Percentiles rank a stretch among this genome's conserved stretches.
Conservation (phyloP, 1,140 invertebrate genomes). For the Solenopsis invicta region DNA sequence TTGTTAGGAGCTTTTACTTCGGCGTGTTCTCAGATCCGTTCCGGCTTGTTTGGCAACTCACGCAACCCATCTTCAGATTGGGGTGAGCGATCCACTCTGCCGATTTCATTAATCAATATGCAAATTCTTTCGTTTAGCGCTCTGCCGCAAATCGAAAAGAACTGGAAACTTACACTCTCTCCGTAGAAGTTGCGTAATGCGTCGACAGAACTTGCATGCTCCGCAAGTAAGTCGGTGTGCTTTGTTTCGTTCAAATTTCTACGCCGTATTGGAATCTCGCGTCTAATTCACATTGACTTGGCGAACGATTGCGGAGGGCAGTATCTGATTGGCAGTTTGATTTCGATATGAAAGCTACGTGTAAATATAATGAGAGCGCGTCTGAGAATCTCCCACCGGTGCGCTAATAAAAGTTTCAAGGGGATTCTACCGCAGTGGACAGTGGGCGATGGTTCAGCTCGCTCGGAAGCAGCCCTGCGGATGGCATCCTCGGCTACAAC, state of each 20-base stretch:
- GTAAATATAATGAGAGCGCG: conserved; percentile 6
- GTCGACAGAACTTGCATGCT: conserved; percentile 8
- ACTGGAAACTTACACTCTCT: conserved; percentile 13
- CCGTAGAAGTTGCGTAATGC: not conserved
- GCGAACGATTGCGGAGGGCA: not conserved
- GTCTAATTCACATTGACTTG: not conserved
- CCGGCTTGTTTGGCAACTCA: conserved; percentile 57
- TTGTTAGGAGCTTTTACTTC: conserved; percentile 62
- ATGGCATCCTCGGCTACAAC: conserved; percentile 59
- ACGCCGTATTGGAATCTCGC: not conserved
- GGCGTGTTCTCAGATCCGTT: conserved; percentile 52
- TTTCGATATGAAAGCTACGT: conserved; percentile 13
- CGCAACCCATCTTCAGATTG: conserved; percentile 60
- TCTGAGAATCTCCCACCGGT: conserved; percentile 25
- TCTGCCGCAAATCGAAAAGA: not conserved
- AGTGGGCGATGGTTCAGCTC: conserved; percentile 28
- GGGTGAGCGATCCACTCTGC: not conserved
- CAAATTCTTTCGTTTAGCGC: conserved; percentile 36
- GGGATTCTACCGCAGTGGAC: conserved; percentile 44
- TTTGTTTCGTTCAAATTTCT: conserved; percentile 1
- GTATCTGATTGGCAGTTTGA: not conserved
- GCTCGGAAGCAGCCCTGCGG: conserved; percentile 27
- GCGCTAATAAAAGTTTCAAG: conserved; percentile 57
- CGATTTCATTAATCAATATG: conserved; percentile 60
- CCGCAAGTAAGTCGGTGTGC: not conserved